phyloP scores from a whole-genome alignment of 2,888 invertebrate species.

The Drosophila melanocephala region DNA sequence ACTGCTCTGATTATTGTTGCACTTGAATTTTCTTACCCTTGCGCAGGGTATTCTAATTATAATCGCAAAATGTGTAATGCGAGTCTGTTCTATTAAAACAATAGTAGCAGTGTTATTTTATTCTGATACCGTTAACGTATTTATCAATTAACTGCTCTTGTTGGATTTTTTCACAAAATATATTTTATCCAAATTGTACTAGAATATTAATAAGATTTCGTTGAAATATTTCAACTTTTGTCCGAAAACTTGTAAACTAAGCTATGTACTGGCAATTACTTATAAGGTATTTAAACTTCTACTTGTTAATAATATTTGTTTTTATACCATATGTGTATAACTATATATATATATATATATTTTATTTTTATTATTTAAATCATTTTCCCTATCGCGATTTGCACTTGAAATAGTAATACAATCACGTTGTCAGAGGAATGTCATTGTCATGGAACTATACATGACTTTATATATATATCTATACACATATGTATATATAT shows the following conservation, averaged over 20 bases:
- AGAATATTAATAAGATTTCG: background rate
- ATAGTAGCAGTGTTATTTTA: background rate
- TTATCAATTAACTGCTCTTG: background rate
- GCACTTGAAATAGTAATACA: constrained; percentile 28
- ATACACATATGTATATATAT: background rate
- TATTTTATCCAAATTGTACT: background rate
- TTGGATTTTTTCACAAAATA: background rate
- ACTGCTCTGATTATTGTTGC: constrained; percentile 32
- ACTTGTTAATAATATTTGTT: background rate
- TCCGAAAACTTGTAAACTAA: background rate
- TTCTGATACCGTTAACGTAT: background rate
- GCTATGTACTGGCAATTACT: background rate
- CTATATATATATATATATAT: background rate
- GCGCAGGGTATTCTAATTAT: background rate
- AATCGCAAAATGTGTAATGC: background rate
- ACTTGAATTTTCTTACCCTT: constrained; percentile 4
- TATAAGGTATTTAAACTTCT: constrained; percentile 14
- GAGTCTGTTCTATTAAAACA: background rate
- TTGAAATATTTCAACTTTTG: background rate
- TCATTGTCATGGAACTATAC: constrained; percentile 35
- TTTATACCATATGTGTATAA: background rate
- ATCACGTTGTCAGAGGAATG: constrained; percentile 27
- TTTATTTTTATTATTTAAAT: constrained; percentile 16
- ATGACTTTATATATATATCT: background rate
- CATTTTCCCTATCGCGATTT: constrained; percentile 45